Percentiles rank a stretch among this genome's conserved stretches.
Conservation (phyloP, 2,888 invertebrate species). For the Eulithis prunata region DNA sequence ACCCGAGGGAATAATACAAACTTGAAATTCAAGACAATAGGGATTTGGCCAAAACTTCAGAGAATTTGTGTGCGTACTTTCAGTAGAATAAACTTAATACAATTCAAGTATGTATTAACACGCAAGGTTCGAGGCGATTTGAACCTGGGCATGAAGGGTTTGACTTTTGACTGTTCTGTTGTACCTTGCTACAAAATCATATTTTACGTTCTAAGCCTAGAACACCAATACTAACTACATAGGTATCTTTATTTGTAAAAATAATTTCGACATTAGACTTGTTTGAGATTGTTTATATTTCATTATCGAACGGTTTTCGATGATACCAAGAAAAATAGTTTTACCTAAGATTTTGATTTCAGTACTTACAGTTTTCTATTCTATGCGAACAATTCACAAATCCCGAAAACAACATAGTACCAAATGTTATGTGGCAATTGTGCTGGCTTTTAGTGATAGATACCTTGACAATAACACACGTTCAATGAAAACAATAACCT, state of each 20-base stretch:
- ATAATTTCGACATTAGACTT: too few relatives aligned
- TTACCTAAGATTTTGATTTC: too few relatives aligned
- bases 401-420: too few relatives aligned
- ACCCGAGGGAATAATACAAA: slow-evolving; percentile 25
- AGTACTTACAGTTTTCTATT: too few relatives aligned
- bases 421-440: too few relatives aligned
- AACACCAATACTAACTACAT: too few relatives aligned
- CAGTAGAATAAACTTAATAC: slow-evolving; percentile 13
- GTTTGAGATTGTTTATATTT: too few relatives aligned
- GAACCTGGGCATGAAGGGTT: slow-evolving; percentile 24
- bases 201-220: neutral
- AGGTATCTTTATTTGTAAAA: too few relatives aligned
- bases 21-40: slow-evolving; percentile 28
- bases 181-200: neutral
- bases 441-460: neutral
- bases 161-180: slow-evolving; percentile 9
- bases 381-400: too few relatives aligned
- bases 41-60: slow-evolving; percentile 28
- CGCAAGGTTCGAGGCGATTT: slow-evolving; percentile 23
- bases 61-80: slow-evolving; percentile 26
- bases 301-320: too few relatives aligned
- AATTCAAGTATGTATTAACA: slow-evolving; percentile 20
- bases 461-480: neutral
- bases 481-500: slow-evolving; percentile 25
- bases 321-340: too few relatives aligned